These are phyloP conservation scores for Chlorops oryzae DNA, from an alignment of 1,140 invertebrate species.

Conservation along the genomic window DNA sequence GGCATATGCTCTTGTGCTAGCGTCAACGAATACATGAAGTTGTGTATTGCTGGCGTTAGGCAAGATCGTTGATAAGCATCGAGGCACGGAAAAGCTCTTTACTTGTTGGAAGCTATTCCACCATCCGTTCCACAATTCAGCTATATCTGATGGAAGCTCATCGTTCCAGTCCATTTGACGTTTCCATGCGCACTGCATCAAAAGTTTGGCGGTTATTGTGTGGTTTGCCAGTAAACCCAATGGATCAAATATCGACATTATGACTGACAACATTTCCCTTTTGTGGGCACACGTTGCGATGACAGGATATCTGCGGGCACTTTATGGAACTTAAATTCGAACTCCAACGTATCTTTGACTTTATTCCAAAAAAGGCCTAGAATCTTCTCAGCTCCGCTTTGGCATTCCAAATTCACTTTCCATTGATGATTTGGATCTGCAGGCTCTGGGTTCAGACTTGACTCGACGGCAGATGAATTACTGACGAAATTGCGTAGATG, in stretches of 20 bases:
- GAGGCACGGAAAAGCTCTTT: background rate
- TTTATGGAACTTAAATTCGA: conserved; percentile 3
- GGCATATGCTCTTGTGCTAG: conserved; percentile 28
- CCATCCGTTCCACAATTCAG: conserved; percentile 16
- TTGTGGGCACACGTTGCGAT: conserved; percentile 20
- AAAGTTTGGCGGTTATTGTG: conserved; percentile 37
- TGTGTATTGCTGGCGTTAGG: conserved; percentile 3
- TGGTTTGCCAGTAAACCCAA: conserved; percentile 43
- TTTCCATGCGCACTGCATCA: conserved; percentile 44
- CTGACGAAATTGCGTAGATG: conserved; percentile 18
- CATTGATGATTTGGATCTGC: background rate
- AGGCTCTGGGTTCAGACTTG: conserved; percentile 4
- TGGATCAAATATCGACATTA: conserved; percentile 43
- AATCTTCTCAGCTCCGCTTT: conserved; percentile 10
- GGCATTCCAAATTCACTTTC: conserved; percentile 4
- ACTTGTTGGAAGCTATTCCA: conserved; percentile 11
- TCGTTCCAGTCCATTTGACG: conserved; percentile 40
- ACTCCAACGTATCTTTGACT: conserved; percentile 5
- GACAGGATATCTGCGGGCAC: conserved; percentile 1
- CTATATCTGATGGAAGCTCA: conserved; percentile 16
- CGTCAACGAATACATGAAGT: conserved; percentile 27
- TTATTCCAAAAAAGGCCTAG: conserved; percentile 16
- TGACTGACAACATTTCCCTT: conserved; percentile 24
- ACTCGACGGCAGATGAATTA: conserved; percentile 11
- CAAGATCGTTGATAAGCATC: conserved; percentile 6